phyloP scores from a whole-genome alignment of 2,888 invertebrate species.

The Uloborus plumipes region DNA sequence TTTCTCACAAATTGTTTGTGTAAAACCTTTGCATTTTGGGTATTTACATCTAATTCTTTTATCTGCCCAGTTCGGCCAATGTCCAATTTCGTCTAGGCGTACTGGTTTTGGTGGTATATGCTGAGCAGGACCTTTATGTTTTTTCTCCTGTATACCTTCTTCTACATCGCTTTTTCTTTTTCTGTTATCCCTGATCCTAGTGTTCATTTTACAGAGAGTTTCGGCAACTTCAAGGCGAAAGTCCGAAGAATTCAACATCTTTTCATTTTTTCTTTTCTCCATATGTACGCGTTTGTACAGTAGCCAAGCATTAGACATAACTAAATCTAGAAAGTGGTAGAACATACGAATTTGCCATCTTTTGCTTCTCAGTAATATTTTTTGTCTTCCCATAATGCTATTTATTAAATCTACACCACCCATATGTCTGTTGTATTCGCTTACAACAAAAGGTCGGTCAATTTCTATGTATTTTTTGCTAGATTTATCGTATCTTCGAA shows the following conservation, averaged over 20 bases:
- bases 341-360: slow-evolving; percentile 58
- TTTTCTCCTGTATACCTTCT: background rate
- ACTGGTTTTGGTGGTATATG: slow-evolving; percentile 1
- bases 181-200: background rate
- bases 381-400: slow-evolving; percentile 6
- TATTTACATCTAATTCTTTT: slow-evolving; percentile 11
- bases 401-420: slow-evolving; percentile 4
- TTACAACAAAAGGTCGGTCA: background rate
- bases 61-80: background rate
- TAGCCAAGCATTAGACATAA: slow-evolving; percentile 51
- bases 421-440: background rate
- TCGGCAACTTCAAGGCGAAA: background rate
- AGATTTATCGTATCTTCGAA: background rate
- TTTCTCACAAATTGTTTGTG: no score
- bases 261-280: background rate
- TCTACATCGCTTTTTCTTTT: background rate
- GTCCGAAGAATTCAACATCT: background rate
- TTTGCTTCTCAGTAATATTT: slow-evolving; percentile 28
- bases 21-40: slow-evolving; percentile 2
- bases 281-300: slow-evolving; percentile 36
- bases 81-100: background rate
- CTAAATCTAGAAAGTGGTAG: slow-evolving; percentile 61
- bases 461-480: background rate
- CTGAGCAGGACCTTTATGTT: slow-evolving; percentile 3
- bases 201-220: background rate